phyloP scores from a whole-genome alignment of 1,140 invertebrate species.

The Rhagoletis zephyria region DNA sequence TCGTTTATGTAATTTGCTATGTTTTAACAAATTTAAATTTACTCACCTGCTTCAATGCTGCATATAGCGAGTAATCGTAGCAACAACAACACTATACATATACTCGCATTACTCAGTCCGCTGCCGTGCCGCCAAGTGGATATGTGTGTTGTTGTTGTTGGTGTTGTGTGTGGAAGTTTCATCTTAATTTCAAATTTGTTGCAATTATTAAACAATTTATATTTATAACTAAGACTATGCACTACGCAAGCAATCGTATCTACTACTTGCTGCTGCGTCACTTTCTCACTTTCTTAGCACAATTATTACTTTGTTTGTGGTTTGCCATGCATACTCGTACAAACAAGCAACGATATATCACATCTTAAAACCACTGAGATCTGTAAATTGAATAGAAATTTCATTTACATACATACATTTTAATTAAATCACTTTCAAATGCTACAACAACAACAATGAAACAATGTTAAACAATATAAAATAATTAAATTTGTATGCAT shows the following conservation, averaged over 20 bases:
- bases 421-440: background rate
- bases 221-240: background rate
- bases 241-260: background rate
- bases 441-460: no score
- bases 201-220: background rate
- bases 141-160: background rate
- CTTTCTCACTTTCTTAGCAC: background rate
- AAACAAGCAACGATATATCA: background rate
- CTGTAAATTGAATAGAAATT: conserved; percentile 22
- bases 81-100: background rate
- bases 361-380: conserved; percentile 16
- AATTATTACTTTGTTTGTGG: background rate
- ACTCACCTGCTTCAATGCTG: conserved; percentile 25
- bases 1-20: no score
- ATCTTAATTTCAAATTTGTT: background rate
- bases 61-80: background rate
- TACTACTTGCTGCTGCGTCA: background rate
- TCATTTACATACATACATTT: background rate
- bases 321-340: background rate
- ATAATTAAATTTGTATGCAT: background rate
- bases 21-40: background rate
- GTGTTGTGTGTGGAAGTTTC: conserved; percentile 18
- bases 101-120: background rate
- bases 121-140: background rate
- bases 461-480: background rate